A percentile compares a stretch with the other conserved stretches of the same genome.
These are phyloP conservation scores for Nephrotoma flavescens DNA, from an alignment of 2,888 invertebrate genomes.

Conservation along the genomic window DNA sequence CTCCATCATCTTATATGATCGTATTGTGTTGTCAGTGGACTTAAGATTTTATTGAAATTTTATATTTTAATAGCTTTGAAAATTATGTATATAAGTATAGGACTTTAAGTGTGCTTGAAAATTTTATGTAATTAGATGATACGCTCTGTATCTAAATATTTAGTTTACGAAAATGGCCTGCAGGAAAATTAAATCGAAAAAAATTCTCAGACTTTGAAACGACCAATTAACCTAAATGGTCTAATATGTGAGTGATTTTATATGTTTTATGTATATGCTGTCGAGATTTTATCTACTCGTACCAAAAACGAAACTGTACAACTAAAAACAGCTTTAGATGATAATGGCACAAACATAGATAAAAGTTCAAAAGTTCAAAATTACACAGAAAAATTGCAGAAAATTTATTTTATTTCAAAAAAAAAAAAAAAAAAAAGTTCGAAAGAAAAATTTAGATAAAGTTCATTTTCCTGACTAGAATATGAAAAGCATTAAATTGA, in stretches of 20 bases:
- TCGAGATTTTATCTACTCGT: neutral
- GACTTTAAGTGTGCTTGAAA: neutral
- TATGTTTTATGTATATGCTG: neutral
- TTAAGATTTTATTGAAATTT: neutral
- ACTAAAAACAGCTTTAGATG: neutral
- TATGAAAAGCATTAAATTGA: neutral
- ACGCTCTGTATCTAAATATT: neutral
- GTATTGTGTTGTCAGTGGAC: neutral
- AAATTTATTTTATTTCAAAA: neutral
- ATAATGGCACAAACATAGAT: neutral
- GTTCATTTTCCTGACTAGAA: neutral
- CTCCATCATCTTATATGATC: neutral
- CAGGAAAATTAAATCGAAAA: neutral
- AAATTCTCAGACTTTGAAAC: neutral
- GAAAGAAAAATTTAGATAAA: neutral
- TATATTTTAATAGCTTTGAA: neutral
- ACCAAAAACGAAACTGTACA: neutral
- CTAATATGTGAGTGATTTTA: neutral
- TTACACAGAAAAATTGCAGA: neutral
- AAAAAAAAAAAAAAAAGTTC: neutral
- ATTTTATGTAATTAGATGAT: neutral
- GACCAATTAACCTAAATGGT: neutral
- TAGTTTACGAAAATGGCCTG: neutral
- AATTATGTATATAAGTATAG: too few relatives aligned
- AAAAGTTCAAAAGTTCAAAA: neutral